These are phyloP conservation scores for Octodonta nipae DNA, from an alignment of 2,888 invertebrate genomes.

Conservation along the genomic window DNA sequence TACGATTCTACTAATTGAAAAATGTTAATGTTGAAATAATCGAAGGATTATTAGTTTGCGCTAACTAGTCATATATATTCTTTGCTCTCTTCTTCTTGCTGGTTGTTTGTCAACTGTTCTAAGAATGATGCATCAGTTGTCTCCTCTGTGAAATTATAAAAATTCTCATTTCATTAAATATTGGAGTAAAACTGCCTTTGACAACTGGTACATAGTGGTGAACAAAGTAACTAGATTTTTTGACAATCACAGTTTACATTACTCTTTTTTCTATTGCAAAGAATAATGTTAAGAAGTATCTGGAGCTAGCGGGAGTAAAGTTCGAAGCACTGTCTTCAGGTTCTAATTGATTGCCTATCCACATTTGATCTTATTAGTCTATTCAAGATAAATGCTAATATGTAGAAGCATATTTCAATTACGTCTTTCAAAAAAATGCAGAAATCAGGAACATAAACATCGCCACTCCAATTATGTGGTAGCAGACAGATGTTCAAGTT, in stretches of 20 bases:
- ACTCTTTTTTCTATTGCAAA: not conserved
- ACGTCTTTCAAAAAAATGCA: too few relatives aligned
- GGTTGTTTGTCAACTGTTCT: too few relatives aligned
- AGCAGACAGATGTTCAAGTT: too few relatives aligned
- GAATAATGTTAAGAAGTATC: not conserved
- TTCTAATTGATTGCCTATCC: not conserved
- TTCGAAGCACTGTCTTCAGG: not conserved
- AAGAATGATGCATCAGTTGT: too few relatives aligned
- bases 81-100: too few relatives aligned
- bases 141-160: too few relatives aligned
- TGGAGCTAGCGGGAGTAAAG: slow-evolving; percentile 1
- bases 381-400: not conserved
- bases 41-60: too few relatives aligned
- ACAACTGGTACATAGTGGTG: not conserved
- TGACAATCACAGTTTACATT: slow-evolving; percentile 1
- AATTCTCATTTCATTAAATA: not conserved
- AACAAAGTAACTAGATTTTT: not conserved
- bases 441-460: too few relatives aligned
- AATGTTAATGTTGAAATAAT: too few relatives aligned
- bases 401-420: not conserved
- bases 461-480: too few relatives aligned
- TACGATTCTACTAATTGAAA: too few relatives aligned
- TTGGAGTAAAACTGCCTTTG: not conserved
- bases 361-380: not conserved
- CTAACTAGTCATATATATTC: too few relatives aligned